phyloP scores from a whole-genome alignment of 2,797 vertebrate genomes.

The Notamacropus eugenii region DNA sequence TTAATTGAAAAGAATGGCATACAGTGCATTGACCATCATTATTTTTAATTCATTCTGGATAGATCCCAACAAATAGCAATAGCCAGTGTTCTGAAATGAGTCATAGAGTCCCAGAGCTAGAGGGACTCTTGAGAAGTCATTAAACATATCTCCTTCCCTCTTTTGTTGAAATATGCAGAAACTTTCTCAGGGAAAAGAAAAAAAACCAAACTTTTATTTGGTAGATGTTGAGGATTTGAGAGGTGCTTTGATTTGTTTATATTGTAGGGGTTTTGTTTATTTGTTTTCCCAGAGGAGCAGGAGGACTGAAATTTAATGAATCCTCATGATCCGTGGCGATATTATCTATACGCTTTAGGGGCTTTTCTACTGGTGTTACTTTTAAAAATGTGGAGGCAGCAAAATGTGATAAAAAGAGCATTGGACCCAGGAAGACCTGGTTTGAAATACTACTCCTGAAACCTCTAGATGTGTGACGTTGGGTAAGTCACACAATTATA shows the following conservation, averaged over 20 bases:
- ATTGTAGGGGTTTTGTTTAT: background rate
- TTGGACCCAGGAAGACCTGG: background rate
- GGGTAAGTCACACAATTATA: background rate
- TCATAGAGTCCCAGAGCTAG: background rate
- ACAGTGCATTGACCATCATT: background rate
- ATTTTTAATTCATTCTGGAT: background rate
- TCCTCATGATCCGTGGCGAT: background rate
- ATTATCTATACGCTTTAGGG: background rate
- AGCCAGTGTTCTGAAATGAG: background rate
- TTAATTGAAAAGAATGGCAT: background rate
- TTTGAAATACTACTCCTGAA: background rate
- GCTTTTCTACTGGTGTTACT: background rate
- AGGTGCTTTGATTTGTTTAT: background rate
- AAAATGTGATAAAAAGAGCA: background rate
- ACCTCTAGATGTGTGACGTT: background rate
- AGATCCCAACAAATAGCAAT: background rate
- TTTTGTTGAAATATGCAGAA: background rate
- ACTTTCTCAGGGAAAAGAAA: background rate
- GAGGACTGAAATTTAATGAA: background rate
- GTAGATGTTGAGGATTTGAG: background rate
- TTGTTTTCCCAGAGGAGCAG: background rate
- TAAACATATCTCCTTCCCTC: background rate
- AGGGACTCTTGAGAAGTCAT: background rate
- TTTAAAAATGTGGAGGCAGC: background rate
- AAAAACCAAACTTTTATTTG: background rate